A percentile compares a stretch with the other conserved stretches of the same genome.
Conservation (phyloP, 2,888 invertebrate species). For the Pristionchus entomophagus region DNA sequence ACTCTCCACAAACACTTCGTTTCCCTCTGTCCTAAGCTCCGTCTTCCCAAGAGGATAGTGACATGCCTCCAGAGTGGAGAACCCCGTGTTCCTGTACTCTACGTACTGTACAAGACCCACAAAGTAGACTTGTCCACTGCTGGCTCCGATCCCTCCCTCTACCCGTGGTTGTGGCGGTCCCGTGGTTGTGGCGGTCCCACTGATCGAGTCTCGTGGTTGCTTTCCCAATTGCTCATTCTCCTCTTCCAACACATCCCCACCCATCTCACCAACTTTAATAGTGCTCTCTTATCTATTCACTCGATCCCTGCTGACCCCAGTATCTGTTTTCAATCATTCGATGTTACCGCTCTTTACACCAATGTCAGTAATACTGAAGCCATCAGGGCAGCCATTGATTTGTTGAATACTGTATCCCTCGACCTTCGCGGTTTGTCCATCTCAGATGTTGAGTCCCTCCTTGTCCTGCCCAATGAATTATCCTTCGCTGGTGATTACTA, state of each 20-base stretch:
- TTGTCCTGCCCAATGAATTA: not conserved
- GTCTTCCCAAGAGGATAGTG: not conserved
- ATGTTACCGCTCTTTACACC: conserved; percentile 28
- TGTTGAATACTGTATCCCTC: not conserved
- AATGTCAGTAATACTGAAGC: conserved; percentile 12
- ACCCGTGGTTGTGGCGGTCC: not conserved
- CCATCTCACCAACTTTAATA: not conserved
- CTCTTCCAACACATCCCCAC: not conserved
- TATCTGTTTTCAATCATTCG: not conserved
- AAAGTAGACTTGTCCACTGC: not conserved
- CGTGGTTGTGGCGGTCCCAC: conserved; percentile 31
- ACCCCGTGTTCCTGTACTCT: conserved; percentile 11
- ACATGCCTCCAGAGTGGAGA: not conserved
- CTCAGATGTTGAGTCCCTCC: not conserved
- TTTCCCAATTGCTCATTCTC: not conserved
- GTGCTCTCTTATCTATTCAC: not conserved
- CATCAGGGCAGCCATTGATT: not conserved
- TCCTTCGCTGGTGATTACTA: not conserved
- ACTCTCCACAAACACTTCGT: not conserved
- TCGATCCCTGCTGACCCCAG: not conserved
- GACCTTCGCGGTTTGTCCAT: not conserved
- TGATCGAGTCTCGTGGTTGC: conserved; percentile 12
- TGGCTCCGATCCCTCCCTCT: not conserved
- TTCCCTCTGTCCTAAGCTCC: not conserved
- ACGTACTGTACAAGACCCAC: conserved; percentile 2